Evolutionary conservation across 2,888 invertebrate species (phyloP).

Genomic region (Stegophylla sp.): DNA sequence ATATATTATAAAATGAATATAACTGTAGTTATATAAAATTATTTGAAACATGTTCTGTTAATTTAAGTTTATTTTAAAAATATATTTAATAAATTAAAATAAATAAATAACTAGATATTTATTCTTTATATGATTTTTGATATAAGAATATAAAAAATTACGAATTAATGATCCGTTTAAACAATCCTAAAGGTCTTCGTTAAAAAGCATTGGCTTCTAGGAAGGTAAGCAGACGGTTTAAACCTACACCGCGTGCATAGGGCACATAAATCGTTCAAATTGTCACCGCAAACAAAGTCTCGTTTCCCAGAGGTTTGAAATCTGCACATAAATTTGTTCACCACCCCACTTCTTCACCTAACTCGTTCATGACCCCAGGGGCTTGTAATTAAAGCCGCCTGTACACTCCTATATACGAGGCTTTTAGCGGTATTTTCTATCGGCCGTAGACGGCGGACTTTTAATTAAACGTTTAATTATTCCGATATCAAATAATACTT

Average conservation of each 20-base stretch:
- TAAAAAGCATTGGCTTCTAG: constrained; percentile 48
- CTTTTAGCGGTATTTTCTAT: constrained; percentile 59
- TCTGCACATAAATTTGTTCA: constrained; percentile 58
- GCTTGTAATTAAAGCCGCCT: constrained; percentile 58
- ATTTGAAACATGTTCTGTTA: no score
- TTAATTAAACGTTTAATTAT: constrained; percentile 59
- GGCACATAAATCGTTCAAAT: constrained; percentile 59
- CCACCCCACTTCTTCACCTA: constrained; percentile 41
- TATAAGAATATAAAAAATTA: constrained; percentile 33
- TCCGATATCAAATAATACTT: constrained; percentile 54
- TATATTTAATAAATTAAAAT: neutral
- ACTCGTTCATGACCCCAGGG: constrained; percentile 37
- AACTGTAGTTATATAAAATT: no score
- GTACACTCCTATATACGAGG: constrained; percentile 47
- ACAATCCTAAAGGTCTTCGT: constrained; percentile 16
- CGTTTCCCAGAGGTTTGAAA: constrained; percentile 59
- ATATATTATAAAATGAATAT: no score
- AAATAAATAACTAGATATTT: neutral
- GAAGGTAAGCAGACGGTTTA: constrained; percentile 53
- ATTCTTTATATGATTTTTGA: constrained; percentile 6
- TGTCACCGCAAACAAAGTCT: constrained; percentile 59
- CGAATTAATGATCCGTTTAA: constrained; percentile 40
- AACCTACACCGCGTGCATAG: constrained; percentile 50
- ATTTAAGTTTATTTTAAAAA: no score
- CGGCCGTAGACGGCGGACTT: constrained; percentile 53